Evolutionary conservation across 1,140 invertebrate species (phyloP), one percentile per base, ranked within the genome.

Genomic region (Diuraphis noxia): DNA sequence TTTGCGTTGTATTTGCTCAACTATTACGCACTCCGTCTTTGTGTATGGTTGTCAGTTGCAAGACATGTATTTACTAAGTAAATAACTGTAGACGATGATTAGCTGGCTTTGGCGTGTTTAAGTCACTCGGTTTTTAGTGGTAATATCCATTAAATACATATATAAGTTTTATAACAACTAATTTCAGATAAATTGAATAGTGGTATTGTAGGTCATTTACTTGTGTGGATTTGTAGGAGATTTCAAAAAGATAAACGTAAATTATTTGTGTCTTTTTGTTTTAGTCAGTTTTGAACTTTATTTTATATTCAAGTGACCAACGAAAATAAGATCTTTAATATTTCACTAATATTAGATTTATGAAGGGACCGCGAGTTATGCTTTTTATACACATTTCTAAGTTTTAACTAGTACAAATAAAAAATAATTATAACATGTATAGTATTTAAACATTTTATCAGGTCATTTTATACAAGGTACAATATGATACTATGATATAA

Each of bases 31-130:
- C 34, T 21, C 21, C 72, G 19, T 79, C n/a, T 79, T 36, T 36
- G 56, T 36, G 72, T 79, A 79, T 36, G 21, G 72, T 79, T 79
- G 72, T 79, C 72, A 79, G 34, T 79, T 79, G 72, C 72, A 79
- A 79, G n/a, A 79, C 72, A 36, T 79, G 72, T 79, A 36, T 79
- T 79, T 79, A 36, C 72, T 36, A 79, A 79, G 72, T 7, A 19
- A 79, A 34, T 34, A 79, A 79, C n/a, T 36, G 72, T 79, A 23
- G 19, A 79, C 7, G 72, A 79, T 36, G 34, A 79, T 79, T 34
- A 79, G 72, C 19, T 36, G 72, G 72, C 19, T 21, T 79, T 79
- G 72, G 34, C 72, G 34, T 36, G 72, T 79, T 79, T 23, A 79
- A n/a, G 56, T 79, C 72, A 36, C 34, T 19, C n/a, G 34, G 72